Base-by-base conservation (phyloP, 1,140 invertebrate species). In the Panulirus ornatus region DNA sequence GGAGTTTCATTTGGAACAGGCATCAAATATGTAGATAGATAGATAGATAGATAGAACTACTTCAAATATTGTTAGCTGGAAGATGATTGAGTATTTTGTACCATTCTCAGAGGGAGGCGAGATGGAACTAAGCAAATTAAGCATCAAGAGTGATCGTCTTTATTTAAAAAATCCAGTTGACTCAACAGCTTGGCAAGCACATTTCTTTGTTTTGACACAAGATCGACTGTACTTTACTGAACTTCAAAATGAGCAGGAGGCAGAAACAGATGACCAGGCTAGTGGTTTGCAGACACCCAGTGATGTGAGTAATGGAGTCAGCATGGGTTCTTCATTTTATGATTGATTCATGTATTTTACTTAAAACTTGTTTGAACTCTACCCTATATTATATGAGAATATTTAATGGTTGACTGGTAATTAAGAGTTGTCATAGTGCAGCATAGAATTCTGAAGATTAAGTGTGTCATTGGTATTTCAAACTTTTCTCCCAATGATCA, bases 201-300 rank as follows among this genome's bases (percentile, higher is more conserved):
- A 99, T 94, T 98, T 98, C 93, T 99, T 99, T 94, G 97, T 99
- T n/a, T 94, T 99, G 16, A 98, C 97, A 0, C 95, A 97, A 83
- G 96, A 96, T 92, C 98, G 94, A 99, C 40, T 97, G 97, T 93
- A 99, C 98, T 93, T 97, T 97, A 0, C 96, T 97, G 93, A 94
- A 94, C 85, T 93, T 34, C 94, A 95, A 36, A 63, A 91, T 27
- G 92, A 92, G 30, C 84, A 93, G 40, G 93, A 94, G 8, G 93
- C 94, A 22, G 94, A 95, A 78, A 95, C 94, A 1, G 96, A 96
- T 78, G 95, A 95, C 30, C 96, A 96, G 70, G 94, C 94, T 88
- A 85, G 58, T 51, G 73, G 73, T 11, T 44, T 22, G 34, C 90
- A 84, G 54, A 51, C 71, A 11, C 71, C 82, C 11, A 89, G 27